A percentile compares a stretch with the other conserved stretches of the same genome.
Evolutionary conservation across 2,888 invertebrate species (phyloP).

Genomic region (Chaetoderma sp.): DNA sequence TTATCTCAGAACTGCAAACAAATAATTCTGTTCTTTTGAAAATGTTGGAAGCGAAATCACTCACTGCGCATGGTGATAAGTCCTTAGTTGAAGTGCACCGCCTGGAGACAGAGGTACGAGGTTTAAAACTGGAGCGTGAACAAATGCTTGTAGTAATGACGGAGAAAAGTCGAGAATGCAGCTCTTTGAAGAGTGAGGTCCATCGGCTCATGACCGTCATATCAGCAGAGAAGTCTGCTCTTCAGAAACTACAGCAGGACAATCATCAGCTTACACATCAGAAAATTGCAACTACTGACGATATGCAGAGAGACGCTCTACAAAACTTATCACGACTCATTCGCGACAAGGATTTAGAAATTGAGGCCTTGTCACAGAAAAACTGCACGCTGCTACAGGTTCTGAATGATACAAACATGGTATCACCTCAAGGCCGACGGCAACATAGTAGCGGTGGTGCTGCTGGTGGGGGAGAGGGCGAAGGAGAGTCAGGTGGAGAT

Average conservation of each 20-base stretch:
- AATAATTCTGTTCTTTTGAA: conserved; percentile 60
- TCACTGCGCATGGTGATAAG: conserved; percentile 44
- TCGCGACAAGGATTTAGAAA: conserved; percentile 69
- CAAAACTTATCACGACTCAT: conserved; percentile 68
- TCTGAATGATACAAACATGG: conserved; percentile 56
- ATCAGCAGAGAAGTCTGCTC: conserved; percentile 64
- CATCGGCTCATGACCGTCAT: conserved; percentile 67
- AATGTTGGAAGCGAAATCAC: conserved; percentile 57
- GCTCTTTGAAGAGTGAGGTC: conserved; percentile 65
- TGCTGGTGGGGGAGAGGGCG: too few species aligned
- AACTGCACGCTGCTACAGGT: conserved; percentile 66
- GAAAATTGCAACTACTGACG: conserved; percentile 67
- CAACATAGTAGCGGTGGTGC: neutral
- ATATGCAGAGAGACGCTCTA: conserved; percentile 69
- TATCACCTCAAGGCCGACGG: neutral
- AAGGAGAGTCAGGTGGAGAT: conserved; percentile 43
- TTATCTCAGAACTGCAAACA: conserved; percentile 58
- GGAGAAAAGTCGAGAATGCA: conserved; percentile 68
- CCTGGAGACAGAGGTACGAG: conserved; percentile 57
- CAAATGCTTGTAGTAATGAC: conserved; percentile 69
- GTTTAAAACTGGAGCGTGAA: conserved; percentile 62
- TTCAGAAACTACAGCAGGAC: conserved; percentile 66
- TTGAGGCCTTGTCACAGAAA: conserved; percentile 68
- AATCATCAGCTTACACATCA: conserved; percentile 52
- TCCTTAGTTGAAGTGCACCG: conserved; percentile 53